phyloP scores from a whole-genome alignment of 2,797 vertebrate species.

The Sebastolobus altivelis region DNA sequence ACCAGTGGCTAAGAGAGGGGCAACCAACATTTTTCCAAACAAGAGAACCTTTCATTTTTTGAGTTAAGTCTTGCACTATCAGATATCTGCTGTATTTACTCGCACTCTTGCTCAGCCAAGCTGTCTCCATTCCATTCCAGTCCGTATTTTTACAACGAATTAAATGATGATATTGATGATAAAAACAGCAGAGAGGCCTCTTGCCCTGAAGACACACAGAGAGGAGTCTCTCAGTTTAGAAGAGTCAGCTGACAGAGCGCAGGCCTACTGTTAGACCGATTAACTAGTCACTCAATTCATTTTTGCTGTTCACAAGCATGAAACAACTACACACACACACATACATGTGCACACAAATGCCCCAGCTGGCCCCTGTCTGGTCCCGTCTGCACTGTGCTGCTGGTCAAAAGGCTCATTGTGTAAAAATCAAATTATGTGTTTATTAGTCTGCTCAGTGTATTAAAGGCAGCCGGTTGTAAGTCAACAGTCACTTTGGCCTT shows the following conservation, averaged over 20 bases:
- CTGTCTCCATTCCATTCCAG: slow-evolving; percentile 22
- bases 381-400: slow-evolving; percentile 23
- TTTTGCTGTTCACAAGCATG: slow-evolving; percentile 49
- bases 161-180: slow-evolving; percentile 36
- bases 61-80: not conserved
- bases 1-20: too few species aligned
- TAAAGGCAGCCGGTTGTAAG: slow-evolving; percentile 67
- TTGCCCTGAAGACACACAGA: slow-evolving; percentile 53
- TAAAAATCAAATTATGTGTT: slow-evolving; percentile 72
- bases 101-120: not conserved
- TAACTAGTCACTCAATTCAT: slow-evolving; percentile 50
- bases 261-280: slow-evolving; percentile 74
- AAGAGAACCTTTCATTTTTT: not conserved
- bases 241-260: slow-evolving; percentile 79
- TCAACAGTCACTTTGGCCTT: slow-evolving; percentile 68
- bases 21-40: too few species aligned
- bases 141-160: slow-evolving; percentile 21
- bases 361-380: slow-evolving; percentile 37
- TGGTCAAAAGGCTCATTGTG: slow-evolving; percentile 77
- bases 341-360: slow-evolving; percentile 14
- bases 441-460: slow-evolving; percentile 63
- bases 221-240: slow-evolving; percentile 55
- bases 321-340: slow-evolving; percentile 6
- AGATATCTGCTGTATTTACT: not conserved
- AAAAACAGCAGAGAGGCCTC: slow-evolving; percentile 21